Evolutionary conservation across 1,140 invertebrate genomes (phyloP).

Genomic region (Caligus rogercresseyi): DNA sequence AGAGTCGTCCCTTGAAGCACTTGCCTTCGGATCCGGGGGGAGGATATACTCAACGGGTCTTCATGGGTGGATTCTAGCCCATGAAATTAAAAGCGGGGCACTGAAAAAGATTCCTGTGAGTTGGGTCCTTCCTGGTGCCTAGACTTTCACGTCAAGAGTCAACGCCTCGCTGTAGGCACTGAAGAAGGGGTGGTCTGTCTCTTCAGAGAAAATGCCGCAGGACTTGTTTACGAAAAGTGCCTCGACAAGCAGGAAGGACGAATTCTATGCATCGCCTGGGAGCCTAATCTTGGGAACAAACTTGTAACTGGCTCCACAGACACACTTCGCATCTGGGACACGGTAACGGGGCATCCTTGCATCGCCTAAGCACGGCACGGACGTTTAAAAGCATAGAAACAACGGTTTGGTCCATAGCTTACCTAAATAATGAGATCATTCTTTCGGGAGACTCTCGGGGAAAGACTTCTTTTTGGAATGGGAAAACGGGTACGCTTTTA

Average conservation of each 20-base stretch:
- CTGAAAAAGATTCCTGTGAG: not conserved
- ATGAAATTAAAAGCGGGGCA: not conserved
- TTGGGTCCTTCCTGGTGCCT: conserved; percentile 7
- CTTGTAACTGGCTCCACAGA: conserved; percentile 2
- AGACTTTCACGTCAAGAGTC: not conserved
- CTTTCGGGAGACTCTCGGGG: conserved; percentile 13
- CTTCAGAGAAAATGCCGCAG: not conserved
- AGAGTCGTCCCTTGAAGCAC: not conserved
- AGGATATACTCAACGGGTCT: not conserved
- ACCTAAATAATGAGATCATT: not conserved
- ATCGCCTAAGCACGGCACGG: conserved; percentile 3
- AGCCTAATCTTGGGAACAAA: not conserved
- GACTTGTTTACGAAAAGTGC: conserved; percentile 2
- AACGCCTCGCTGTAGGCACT: conserved; percentile 9
- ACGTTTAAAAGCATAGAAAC: not conserved
- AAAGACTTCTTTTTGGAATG: conserved; percentile 18
- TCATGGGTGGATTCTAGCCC: not conserved
- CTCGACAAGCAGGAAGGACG: conserved; percentile 19
- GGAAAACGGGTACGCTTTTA: conserved; percentile 13
- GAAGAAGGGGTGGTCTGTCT: conserved; percentile 17
- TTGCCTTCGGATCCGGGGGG: not conserved
- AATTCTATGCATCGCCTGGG: conserved; percentile 16
- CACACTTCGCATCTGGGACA: conserved; percentile 11
- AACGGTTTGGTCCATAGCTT: conserved; percentile 12
- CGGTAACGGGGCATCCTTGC: conserved; percentile 11